A percentile compares a stretch with the other conserved stretches of the same genome.
phyloP scores from a whole-genome alignment of 2,113 vertebrate genomes.

The Peromyscus polionotus region DNA sequence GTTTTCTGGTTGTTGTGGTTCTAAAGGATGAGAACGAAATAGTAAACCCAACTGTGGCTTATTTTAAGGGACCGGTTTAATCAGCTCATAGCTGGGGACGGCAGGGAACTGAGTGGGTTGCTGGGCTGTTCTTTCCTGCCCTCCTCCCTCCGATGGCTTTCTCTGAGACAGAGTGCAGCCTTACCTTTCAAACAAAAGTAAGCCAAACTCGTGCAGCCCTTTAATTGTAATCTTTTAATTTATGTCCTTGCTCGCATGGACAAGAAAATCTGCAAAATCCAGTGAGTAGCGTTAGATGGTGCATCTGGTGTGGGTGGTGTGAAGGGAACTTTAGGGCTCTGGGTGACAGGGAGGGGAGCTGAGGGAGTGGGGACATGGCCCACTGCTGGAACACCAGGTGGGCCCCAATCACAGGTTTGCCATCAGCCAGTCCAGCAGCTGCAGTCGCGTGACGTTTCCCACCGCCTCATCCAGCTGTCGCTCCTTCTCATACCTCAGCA shows the following conservation, averaged over 20 bases:
- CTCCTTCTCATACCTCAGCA: conserved; percentile 82
- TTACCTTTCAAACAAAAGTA: background rate
- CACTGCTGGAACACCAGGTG: background rate
- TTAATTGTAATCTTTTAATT: conserved; percentile 75
- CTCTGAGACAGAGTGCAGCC: background rate
- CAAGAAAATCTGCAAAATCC: conserved; percentile 78
- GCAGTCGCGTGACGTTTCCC: conserved; percentile 76
- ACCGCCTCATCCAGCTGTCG: conserved; percentile 79
- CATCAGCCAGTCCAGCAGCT: conserved; percentile 84
- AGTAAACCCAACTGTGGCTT: background rate
- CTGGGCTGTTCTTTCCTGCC: background rate
- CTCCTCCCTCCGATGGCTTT: background rate
- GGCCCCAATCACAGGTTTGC: conserved; percentile 65
- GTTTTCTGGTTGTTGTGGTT: background rate
- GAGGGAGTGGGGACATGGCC: background rate
- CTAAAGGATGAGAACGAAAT: background rate
- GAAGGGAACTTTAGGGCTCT: conserved; percentile 66
- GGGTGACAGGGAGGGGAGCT: background rate
- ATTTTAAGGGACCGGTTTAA: background rate
- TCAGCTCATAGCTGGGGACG: background rate
- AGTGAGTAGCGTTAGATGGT: conserved; percentile 69
- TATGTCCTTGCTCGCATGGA: conserved; percentile 75
- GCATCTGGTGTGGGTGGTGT: conserved; percentile 15
- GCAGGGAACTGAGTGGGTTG: no score
- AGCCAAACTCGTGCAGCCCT: conserved; percentile 54